Base-by-base conservation (phyloP, 2,113 vertebrate genomes). In the Euleptes europaea region DNA sequence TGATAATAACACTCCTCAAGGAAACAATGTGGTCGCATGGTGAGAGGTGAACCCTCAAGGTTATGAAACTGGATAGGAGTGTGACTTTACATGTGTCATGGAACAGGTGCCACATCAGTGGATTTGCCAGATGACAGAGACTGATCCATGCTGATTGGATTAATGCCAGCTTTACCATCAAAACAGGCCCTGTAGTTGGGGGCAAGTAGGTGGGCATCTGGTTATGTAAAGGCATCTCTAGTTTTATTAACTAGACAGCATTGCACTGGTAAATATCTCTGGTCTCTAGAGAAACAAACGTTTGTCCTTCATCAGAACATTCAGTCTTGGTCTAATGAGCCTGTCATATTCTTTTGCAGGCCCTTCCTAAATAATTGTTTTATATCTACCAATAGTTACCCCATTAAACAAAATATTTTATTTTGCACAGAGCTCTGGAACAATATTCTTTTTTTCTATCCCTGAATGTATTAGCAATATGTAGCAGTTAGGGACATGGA, bases 81-180 rank as follows among this genome's bases (percentile, higher is more conserved):
- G 3, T 78, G 47, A 49, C 73, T 76, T 76, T 28, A 66, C 72
- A 65, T 31, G 33, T 75, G 57, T 35, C 72, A 38, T 35, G 42
- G 74, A 84, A 49, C 12, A 38, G 49, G 42, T n/a, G 23, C 44
- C 60, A 51, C 60, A 49, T 76, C n/a, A 49, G 14, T 76, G 73
- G 33, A 54, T 67, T 77, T 84, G 60, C 60, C 12, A 84, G 44
- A 47, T 76, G 82, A 31, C 72, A 76, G 73, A 84, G 63, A 23
- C 31, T 77, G 73, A 67, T 44, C 33, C 23, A 10, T 28, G 51
- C 70, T 83, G 23, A 66, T 75, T 83, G 82, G 82, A 77, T 67
- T 84, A 38, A 67, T 77, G 82, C 72, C 44, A 77, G 44, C 35
- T 38, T 84, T 38, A 49, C n/a, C 28, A 40, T 76, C 44, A 66